Conservation (phyloP, 2,888 invertebrate genomes). For the Pharmacophagus antenor region DNA sequence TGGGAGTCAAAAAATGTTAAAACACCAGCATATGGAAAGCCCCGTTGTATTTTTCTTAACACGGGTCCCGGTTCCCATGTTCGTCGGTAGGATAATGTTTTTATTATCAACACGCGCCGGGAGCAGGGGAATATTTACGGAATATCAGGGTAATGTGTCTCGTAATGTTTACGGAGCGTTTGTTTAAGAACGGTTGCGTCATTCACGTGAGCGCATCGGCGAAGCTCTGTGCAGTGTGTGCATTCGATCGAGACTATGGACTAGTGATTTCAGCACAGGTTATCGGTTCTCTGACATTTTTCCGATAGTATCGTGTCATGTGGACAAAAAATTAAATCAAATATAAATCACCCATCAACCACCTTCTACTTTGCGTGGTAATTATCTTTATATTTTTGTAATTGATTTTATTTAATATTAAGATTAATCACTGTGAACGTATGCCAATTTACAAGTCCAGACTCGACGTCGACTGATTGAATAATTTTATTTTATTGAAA, state of each 20-base stretch:
- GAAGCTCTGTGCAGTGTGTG: slow-evolving; percentile 41
- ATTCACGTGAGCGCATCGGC: slow-evolving; percentile 42
- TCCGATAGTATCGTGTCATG: no score
- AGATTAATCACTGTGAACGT: no score
- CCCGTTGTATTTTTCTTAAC: slow-evolving; percentile 39
- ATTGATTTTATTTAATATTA: no score
- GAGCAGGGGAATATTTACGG: slow-evolving; percentile 63
- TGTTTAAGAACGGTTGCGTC: slow-evolving; percentile 53
- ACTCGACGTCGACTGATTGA: no score
- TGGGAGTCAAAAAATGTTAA: not conserved
- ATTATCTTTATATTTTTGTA: no score
- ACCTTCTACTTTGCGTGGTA: no score
- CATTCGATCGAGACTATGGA: slow-evolving; percentile 6
- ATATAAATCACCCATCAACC: no score
- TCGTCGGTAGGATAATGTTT: slow-evolving; percentile 61
- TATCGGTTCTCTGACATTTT: not conserved
- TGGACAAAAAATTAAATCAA: no score
- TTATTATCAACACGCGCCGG: slow-evolving; percentile 74
- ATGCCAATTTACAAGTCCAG: no score
- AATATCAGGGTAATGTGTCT: slow-evolving; percentile 54
- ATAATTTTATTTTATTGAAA: no score
- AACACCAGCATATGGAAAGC: not conserved
- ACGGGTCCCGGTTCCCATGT: not conserved
- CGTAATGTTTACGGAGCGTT: slow-evolving; percentile 57
- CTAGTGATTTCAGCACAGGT: not conserved